phyloP scores from a whole-genome alignment of 2,797 vertebrate genomes.

The Alosa sapidissima region DNA sequence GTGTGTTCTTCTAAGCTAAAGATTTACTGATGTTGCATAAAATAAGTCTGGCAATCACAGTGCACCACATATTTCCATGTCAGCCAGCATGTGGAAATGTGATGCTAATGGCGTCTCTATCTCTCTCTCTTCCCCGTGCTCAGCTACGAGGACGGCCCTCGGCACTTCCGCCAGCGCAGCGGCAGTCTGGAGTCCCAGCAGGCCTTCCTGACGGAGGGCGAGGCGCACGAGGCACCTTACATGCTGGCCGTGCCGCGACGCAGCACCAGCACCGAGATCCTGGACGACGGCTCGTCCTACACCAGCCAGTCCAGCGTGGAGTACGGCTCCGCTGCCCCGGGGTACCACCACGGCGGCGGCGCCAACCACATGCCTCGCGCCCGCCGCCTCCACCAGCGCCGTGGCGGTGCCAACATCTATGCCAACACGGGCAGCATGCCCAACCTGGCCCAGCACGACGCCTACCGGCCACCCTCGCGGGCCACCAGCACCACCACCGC shows the following conservation, averaged over 20 bases:
- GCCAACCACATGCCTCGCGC: conserved; percentile 72
- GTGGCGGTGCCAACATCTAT: conserved; percentile 64
- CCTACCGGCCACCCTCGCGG: conserved; percentile 71
- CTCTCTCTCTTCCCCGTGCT: background rate
- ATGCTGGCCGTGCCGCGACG: conserved; percentile 75
- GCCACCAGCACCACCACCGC: conserved; percentile 74
- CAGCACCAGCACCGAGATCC: conserved; percentile 93
- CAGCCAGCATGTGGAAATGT: background rate
- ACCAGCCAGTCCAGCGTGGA: conserved; percentile 95
- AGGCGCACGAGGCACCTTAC: conserved; percentile 70
- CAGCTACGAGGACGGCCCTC: conserved; percentile 79
- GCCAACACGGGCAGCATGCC: conserved; percentile 94
- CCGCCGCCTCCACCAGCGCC: conserved; percentile 65
- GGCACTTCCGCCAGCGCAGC: conserved; percentile 86
- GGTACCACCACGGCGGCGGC: background rate
- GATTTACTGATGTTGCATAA: background rate
- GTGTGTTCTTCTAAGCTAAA: background rate
- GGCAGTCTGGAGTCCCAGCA: conserved; percentile 94
- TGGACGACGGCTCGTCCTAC: conserved; percentile 93
- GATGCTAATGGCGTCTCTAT: background rate
- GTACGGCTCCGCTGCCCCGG: conserved; percentile 70
- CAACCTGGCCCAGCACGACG: conserved; percentile 86
- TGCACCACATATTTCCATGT: background rate
- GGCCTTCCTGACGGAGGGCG: conserved; percentile 71
- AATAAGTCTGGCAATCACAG: background rate